Base-by-base conservation (phyloP, 2,113 vertebrate genomes). In the Mustela nigripes region DNA sequence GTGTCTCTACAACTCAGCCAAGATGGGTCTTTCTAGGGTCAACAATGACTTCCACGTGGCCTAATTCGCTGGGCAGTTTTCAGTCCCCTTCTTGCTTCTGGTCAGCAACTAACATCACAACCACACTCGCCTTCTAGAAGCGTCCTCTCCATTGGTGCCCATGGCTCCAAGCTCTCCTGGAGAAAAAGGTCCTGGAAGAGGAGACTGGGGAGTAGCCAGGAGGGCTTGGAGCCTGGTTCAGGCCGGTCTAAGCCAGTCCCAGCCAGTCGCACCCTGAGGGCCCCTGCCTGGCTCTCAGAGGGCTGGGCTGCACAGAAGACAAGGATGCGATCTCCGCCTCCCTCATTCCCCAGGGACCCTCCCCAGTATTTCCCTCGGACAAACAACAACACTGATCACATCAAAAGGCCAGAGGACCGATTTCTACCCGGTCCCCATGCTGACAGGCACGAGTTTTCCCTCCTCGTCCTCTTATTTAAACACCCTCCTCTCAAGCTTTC, bases 401-500 rank as follows among this genome's bases (percentile, higher is more conserved):
- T 31, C 18, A 11, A 28, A 81, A 28, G 53, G 58, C 80, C 56
- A 31, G 69, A 28, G 73, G 78, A 42, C 56, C 0, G 7, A 53
- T n/a, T 39, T 81, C 89, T 69, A 36, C 81, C 10, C 50, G 18
- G 63, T 87, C 60, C 8, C 2, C 4, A 18, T 1, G 65, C 83
- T 19, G 85, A n/a, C 71, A 48, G 76, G 74, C 18, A 3, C 1
- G 58, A 11, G n/a, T 11, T 6, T 31, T 7, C 74, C n/a, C 56
- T 71, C 48, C 63, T 69, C 0, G 1, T 67, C 86, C 36, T 95
- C 85, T 94, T 97, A 96, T 97, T 98, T 98, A 97, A 98, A 96
- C 96, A 97, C 85, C 90, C 94, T 97, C 94, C 98, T 98, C 98
- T 97, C 97, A 71, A 71, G 97, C 93, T 98, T 98, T 97, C 98